Conservation (phyloP, 2,888 invertebrate species). For the Peribatodes rhomboidaria region DNA sequence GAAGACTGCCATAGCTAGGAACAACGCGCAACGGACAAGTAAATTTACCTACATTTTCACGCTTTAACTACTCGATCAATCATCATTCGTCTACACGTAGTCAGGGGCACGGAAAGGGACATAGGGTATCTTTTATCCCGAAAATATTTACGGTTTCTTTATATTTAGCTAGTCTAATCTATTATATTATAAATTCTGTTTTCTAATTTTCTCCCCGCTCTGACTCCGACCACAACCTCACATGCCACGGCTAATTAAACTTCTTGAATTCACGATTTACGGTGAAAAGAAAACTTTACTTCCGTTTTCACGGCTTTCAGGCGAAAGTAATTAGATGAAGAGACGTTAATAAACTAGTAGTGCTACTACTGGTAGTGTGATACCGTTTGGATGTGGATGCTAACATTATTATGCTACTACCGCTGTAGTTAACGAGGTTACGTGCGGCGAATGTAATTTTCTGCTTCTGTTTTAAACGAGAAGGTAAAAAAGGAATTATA, state of each 20-base stretch:
- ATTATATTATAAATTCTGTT: neutral
- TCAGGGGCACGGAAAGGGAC: too few species aligned
- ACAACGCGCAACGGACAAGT: too few species aligned
- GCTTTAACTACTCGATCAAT: too few species aligned
- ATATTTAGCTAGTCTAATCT: neutral
- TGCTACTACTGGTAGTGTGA: neutral
- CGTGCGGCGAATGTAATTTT: conserved; percentile 14
- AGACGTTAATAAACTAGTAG: conserved; percentile 2
- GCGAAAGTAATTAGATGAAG: conserved; percentile 24
- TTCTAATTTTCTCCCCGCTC: conserved; percentile 7
- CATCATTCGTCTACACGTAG: too few species aligned
- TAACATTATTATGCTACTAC: conserved; percentile 10
- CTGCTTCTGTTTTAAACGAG: conserved; percentile 17
- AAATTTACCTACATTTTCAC: too few species aligned
- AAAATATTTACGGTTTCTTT: too few species aligned
- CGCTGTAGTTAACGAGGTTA: conserved; percentile 13
- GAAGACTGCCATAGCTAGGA: too few species aligned
- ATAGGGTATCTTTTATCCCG: too few species aligned
- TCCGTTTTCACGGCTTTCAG: conserved; percentile 29
- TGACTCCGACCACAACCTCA: conserved; percentile 14
- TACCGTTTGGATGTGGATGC: neutral
- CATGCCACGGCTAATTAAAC: conserved; percentile 41
- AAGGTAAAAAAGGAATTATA: conserved; percentile 19
- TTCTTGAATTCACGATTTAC: conserved; percentile 42
- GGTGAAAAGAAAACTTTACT: conserved; percentile 39